Conservation (phyloP, 2,888 invertebrate species). For the Neria commutata region DNA sequence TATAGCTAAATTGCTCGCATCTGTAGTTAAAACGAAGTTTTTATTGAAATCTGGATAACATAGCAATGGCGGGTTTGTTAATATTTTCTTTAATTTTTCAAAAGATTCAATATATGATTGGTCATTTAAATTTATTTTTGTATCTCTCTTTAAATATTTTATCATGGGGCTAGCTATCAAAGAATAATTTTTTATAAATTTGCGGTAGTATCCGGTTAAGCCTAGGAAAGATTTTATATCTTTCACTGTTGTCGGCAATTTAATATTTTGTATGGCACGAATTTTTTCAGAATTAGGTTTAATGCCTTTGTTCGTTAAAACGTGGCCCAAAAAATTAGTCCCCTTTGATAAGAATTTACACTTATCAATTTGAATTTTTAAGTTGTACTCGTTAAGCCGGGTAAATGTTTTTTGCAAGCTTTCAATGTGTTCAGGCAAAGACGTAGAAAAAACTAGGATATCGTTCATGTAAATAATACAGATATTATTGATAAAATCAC, state of each 20-base stretch:
- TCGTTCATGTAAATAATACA: slow-evolving; percentile 28
- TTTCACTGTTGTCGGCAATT: slow-evolving; percentile 17
- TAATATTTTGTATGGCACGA: too few relatives aligned
- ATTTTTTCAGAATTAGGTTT: too few relatives aligned
- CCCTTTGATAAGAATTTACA: slow-evolving; percentile 20
- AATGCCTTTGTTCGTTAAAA: background rate
- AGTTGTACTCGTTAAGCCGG: slow-evolving; percentile 17
- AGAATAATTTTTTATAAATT: slow-evolving; percentile 18
- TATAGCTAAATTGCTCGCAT: too few relatives aligned
- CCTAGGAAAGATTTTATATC: slow-evolving; percentile 21
- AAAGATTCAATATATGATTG: too few relatives aligned
- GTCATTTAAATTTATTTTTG: too few relatives aligned
- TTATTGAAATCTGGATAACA: too few relatives aligned
- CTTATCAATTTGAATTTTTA: slow-evolving; percentile 31
- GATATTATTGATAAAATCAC: slow-evolving; percentile 24
- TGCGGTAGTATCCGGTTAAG: slow-evolving; percentile 11
- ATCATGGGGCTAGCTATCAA: slow-evolving; percentile 6
- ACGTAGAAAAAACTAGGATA: slow-evolving; percentile 24
- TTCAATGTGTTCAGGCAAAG: slow-evolving; percentile 20
- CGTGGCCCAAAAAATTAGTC: slow-evolving; percentile 22
- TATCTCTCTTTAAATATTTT: slow-evolving; percentile 12
- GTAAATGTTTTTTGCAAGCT: slow-evolving; percentile 15
- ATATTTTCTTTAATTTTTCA: too few relatives aligned
- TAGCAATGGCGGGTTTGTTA: too few relatives aligned
- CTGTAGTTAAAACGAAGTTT: too few relatives aligned